Evolutionary conservation across 1,140 invertebrate genomes (phyloP), one percentile per base, ranked within the genome.

Genomic region (Reticulitermes speratus): DNA sequence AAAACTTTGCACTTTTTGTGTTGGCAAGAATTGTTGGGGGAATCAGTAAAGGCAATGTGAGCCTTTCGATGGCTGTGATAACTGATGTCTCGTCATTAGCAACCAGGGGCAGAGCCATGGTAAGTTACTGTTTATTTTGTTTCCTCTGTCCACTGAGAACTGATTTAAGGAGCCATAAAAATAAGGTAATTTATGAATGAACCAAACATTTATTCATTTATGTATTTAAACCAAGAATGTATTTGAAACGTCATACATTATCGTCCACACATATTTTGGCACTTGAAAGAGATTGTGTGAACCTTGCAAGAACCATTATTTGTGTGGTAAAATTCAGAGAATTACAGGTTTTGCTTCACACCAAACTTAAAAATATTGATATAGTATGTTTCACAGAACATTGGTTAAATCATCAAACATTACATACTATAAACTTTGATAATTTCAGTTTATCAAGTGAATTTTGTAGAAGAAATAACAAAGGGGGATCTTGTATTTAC

Each of bases 11-110:
- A 23, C 89, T 98, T 75, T 99, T 99, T 93, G 96, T 99, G 32
- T 88, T 99, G 69, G 97, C 98, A 0, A 93, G 99, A 88, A 95
- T 99, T 87, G 92, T 99, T 87, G 98, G 98, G 30, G 99, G 99
- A 0, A 93, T 99, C 8, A 98, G 97, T 89, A 99, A 99, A 93
- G 98, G 98, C 9, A 99, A 99, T 92, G 96, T 99, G 25, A 98
- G 97, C 88, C 92, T 99, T 44, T 96, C 96, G 75, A 98, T 99
- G 94, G 98, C 98, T 12, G 96, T 99, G 87, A 96, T 99, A 14
- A 96, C 98, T 32, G 99, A 99, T 93, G 95, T 98, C 12, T 98
- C 96, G 30, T 93, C 94, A 48, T 91, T 94, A 23, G 94, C 95
- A 89, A 95, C 95, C 45, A 93, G 98, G 89, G 97, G 97, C 45